Evolutionary conservation across 1,140 invertebrate species (phyloP).

Genomic region (Bombyx mandarina): DNA sequence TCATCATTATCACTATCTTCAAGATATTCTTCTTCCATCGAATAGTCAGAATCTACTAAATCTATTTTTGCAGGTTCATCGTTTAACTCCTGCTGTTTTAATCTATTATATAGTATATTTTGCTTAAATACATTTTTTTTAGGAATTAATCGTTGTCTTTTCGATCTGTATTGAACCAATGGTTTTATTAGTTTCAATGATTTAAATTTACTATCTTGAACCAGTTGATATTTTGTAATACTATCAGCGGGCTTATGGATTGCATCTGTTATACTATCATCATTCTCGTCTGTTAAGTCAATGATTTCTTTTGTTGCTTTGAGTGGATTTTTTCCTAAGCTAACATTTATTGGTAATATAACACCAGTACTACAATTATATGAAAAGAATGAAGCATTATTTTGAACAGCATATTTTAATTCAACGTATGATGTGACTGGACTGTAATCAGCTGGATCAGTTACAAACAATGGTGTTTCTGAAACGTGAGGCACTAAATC

Average conservation of each 20-base stretch:
- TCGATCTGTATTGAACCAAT: not conserved
- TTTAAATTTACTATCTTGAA: not conserved
- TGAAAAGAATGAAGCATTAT: conserved; percentile 38
- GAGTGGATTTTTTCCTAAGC: conserved; percentile 18
- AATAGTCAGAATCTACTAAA: not conserved
- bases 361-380: conserved; percentile 29
- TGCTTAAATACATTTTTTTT: not conserved
- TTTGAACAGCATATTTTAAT: conserved; percentile 33
- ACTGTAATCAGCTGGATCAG: not conserved
- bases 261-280: conserved; percentile 3
- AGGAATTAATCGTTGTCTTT: not conserved
- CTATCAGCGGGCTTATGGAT: not conserved
- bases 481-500: too few relatives aligned
- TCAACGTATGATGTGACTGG: conserved; percentile 32
- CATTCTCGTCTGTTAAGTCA: conserved; percentile 29
- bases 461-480: not conserved
- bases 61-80: not conserved
- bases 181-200: conserved; percentile 1
- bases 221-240: not conserved
- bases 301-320: conserved; percentile 20
- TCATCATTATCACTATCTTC: not conserved
- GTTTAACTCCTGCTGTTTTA: not conserved
- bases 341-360: conserved; percentile 35
- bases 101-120: not conserved
- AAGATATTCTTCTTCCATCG: not conserved